Evolutionary conservation across 2,888 invertebrate genomes (phyloP).

Genomic region (Rhamnusium bicolor): DNA sequence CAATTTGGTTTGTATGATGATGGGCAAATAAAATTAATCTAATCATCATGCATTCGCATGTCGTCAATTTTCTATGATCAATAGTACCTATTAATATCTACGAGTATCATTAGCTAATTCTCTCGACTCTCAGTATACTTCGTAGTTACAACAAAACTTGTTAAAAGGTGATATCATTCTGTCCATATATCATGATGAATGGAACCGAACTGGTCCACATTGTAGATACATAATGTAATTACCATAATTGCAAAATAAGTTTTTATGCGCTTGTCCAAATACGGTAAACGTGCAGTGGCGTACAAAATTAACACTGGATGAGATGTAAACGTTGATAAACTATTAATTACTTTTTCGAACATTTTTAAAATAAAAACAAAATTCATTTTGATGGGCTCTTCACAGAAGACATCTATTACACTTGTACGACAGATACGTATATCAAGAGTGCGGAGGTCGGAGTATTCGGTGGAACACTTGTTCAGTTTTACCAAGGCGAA

Average conservation of each 20-base stretch:
- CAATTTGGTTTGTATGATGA: too few species aligned
- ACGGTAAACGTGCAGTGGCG: neutral
- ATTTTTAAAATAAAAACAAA: too few species aligned
- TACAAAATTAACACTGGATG: neutral
- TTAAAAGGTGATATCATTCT: neutral
- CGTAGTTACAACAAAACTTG: neutral
- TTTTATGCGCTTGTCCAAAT: neutral
- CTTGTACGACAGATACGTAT: too few species aligned
- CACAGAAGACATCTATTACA: too few species aligned
- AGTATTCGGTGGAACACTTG: too few species aligned
- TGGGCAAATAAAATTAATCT: neutral
- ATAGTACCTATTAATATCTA: neutral
- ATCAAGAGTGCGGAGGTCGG: too few species aligned
- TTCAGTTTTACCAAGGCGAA: too few species aligned
- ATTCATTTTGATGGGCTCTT: too few species aligned
- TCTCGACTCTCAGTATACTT: neutral
- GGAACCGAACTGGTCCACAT: neutral
- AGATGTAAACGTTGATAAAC: too few species aligned
- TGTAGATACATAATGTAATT: neutral
- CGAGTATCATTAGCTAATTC: neutral
- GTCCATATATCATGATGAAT: neutral
- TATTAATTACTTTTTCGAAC: too few species aligned
- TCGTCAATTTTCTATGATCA: neutral
- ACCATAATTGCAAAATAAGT: neutral
- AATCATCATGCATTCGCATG: neutral